Evolutionary conservation across 2,797 vertebrate genomes (phyloP).

Genomic region (Heteromormyrus szaboi): DNA sequence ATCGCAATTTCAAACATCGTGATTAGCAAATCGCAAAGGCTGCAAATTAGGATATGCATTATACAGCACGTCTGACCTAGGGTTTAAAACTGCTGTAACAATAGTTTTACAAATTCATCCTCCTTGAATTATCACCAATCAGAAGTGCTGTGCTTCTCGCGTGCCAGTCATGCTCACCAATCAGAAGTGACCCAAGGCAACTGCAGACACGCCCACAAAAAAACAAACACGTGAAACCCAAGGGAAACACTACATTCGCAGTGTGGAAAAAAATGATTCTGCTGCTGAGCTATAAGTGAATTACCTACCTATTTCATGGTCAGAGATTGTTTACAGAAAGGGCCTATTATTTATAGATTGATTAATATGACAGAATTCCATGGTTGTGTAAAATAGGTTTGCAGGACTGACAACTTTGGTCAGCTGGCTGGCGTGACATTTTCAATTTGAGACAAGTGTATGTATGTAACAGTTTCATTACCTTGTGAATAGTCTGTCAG

Average conservation of each 20-base stretch:
- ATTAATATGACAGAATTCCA: neutral
- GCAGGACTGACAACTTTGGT: neutral
- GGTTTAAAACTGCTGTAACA: neutral
- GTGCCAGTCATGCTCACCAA: neutral
- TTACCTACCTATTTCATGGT: neutral
- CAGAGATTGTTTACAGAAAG: neutral
- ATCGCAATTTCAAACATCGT: neutral
- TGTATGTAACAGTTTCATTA: neutral
- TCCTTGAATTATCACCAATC: neutral
- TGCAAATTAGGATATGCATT: neutral
- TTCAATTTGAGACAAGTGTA: neutral
- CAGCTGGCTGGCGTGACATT: neutral
- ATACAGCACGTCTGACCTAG: neutral
- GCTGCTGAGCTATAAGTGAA: neutral
- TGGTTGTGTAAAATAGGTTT: neutral
- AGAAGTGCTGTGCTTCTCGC: neutral
- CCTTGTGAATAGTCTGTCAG: neutral
- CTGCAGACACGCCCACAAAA: neutral
- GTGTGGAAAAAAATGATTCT: neutral
- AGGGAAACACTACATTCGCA: neutral
- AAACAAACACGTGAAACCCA: neutral
- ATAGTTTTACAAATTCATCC: neutral
- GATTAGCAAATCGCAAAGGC: neutral
- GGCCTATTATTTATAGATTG: neutral
- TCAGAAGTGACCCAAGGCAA: neutral